Base-by-base conservation (phyloP, 2,888 invertebrate species). In the Pristionchus japonicus region DNA sequence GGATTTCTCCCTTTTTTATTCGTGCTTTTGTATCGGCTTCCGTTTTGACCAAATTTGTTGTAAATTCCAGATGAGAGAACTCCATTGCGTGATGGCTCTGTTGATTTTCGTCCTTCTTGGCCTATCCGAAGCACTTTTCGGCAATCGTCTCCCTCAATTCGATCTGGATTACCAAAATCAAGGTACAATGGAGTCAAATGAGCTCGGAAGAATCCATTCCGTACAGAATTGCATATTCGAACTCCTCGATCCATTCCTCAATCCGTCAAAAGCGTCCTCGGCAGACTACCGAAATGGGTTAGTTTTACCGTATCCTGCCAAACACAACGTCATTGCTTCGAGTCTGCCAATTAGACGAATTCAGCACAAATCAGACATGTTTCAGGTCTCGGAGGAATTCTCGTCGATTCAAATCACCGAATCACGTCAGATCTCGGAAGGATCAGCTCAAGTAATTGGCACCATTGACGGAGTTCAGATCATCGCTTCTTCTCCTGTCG, bases 401-500 rank as follows among this genome's bases (percentile, higher is more conserved):
- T 52, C 49, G 17, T 49, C 82, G 20, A 52, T 82, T 34, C 17
- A 23, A 37, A 43, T 82, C 13, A 23, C 49, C 20, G 52, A 34
- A 43, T 43, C 52, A 1, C 3, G 9, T 20, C 52, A 64, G 40
- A 52, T 85, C 37, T 13, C 40, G n/a, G 27, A 64, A 0, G 85
- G 85, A 40, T 11, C 27, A 0, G 85, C 64, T 7, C 23, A 15
- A 17, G 6, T 85, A n/a, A 37, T 37, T 34, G 85, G 85, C 11
- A n/a, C 64, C 15, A 7, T 15, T 13, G 64, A 40, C 20, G 86
- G 74, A 37, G 49, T 86, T n/a, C 20, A 47, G 11, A 27, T 86
- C 13, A 40, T 43, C 17, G 86, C 86, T 15, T 17, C 86, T 3
- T 49, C 86, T 17, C 23, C 70, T 23, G 74, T 86, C 34, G 86